Evolutionary conservation across 2,797 vertebrate genomes (phyloP), one percentile per base, ranked within the genome.

Genomic region (Sebastes minor): DNA sequence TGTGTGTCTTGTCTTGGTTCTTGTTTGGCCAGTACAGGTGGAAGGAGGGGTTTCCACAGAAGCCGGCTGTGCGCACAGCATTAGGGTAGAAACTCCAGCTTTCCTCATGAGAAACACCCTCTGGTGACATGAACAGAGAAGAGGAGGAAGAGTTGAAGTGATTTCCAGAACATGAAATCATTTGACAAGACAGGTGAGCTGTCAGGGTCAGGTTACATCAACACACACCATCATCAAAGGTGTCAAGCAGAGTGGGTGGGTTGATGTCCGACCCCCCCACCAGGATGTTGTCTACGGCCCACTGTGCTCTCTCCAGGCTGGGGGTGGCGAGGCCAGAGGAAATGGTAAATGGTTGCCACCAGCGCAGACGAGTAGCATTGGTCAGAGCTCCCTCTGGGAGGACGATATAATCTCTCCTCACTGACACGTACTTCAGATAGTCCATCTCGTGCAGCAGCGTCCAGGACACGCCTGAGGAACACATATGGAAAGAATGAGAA

Each of bases 71-170:
- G 74, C 98, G 97, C 38, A 99, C 98, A 20, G 97, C 99, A 64
- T 99, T 99, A 28, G 98, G 99, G 84, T 99, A 99, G 94, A 99
- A 99, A 83, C 97, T 99, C 99, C 99, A 99, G 91, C 97, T 98
- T 94, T 99, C 98, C 94, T 99, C 99, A 61, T 99, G 98, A 77
- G 97, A 98, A 74, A 95, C 93, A 3, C 98, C 98, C 95, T 99
- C 98, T 99, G 89, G 49, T 33, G 5, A 70, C 49, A 65, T 6
- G 22, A 13, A 42, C 32, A 59, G 33, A 84, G 11, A 78, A 65
- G 27, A 69, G 4, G 23, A 27, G 14, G 18, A 66, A 3, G 5
- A 63, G 49, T 52, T 9, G 22, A 35, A 16, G 49, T 52, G 0
- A 12, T 71, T 61, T 74, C 22, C 1, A 63, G 16, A 49, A 65